Evolutionary conservation across 2,888 invertebrate species (phyloP), one percentile per base, ranked within the genome.

Genomic region (Apodemia mormo): DNA sequence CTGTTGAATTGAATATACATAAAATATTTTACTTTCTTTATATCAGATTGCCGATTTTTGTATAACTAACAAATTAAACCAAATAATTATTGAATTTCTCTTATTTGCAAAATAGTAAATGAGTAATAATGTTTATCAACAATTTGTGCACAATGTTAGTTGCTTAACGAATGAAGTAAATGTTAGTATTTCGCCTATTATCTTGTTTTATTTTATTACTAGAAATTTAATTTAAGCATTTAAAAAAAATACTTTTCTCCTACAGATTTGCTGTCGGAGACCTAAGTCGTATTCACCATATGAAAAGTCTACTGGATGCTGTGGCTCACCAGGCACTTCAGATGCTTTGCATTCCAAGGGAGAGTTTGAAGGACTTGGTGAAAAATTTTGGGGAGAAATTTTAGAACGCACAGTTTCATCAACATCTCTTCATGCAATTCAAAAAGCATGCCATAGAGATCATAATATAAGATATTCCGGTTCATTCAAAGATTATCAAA

Each of bases 381-480:
- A 96, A 84, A 95, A 96, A 83, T 95, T 95, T 81, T 96, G 96
- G 96, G 96, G 96, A 37, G 96, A 96, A 90, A 96, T 96, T 79
- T 89, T 97, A 76, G 96, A 97, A 84, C 93, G 96, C 8, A 96
- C 96, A 0, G 95, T 96, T 9, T 96, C 96, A 65, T 96, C 96
- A 1, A 95, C 94, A 71, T 96, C 96, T 67, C 91, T 97, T 65
- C 96, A 96, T 80, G 96, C 96, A 45, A 93, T 96, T 75, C 95
- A 95, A 79, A 94, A 93, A 78, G 86, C 91, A 49, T 94, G 93
- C 66, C 92, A 93, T 67, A 84, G 92, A 77, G 93, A 93, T 71
- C 85, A 86, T 22, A 45, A 45, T 45, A 78, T 89, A 40, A 80
- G 90, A 73, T 94, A 89, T 76, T 84, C 89, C 12, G 93, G 93